Evolutionary conservation across 2,113 vertebrate genomes (phyloP).

Genomic region (Periophthalmodon schlosseri): DNA sequence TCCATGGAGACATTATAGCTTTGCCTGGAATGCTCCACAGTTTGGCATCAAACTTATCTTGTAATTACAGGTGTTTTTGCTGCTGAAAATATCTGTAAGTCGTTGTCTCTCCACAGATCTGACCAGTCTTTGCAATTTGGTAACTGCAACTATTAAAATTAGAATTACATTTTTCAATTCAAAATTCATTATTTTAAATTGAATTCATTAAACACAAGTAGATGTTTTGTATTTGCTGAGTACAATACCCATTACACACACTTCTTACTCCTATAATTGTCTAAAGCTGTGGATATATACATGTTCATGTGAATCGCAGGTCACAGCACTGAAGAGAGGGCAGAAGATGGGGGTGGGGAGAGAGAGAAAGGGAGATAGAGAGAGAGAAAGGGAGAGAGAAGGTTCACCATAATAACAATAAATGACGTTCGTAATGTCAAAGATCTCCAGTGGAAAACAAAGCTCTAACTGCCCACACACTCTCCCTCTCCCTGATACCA

Average conservation of each 20-base stretch:
- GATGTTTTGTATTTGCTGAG: neutral
- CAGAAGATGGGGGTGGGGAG: slow-evolving; percentile 13
- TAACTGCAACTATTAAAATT: too few species aligned
- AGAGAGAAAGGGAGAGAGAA: slow-evolving; percentile 2
- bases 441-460: slow-evolving; percentile 41
- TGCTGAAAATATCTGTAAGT: too few species aligned
- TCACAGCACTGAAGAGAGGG: neutral
- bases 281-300: neutral
- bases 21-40: neutral
- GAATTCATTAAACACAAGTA: neutral
- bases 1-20: too few species aligned
- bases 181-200: too few species aligned
- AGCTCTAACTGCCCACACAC: slow-evolving; percentile 52
- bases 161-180: too few species aligned
- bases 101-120: too few species aligned
- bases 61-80: too few species aligned
- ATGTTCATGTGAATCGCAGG: neutral
- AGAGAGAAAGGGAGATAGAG: slow-evolving; percentile 14
- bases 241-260: neutral
- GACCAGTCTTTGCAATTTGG: too few species aligned
- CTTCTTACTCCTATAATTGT: neutral
- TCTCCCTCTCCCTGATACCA: slow-evolving; percentile 17
- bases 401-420: slow-evolving; percentile 8
- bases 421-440: slow-evolving; percentile 19
- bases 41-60: neutral